Percentiles rank a stretch among this genome's conserved stretches.
Evolutionary conservation across 1,140 invertebrate genomes (phyloP).

Genomic region (Meloidogyne chitwoodi): DNA sequence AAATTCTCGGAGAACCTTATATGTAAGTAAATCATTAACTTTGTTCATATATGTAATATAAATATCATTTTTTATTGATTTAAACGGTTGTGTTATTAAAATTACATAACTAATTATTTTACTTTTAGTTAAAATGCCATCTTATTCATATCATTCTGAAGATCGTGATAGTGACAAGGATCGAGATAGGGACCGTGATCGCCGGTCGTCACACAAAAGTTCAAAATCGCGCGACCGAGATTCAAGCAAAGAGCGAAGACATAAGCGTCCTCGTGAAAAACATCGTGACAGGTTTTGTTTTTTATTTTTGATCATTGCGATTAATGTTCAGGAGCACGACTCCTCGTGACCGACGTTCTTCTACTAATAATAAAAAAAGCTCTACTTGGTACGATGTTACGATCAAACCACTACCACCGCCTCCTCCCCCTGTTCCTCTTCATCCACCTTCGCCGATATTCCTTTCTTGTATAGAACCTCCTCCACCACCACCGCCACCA

Average conservation of each 20-base stretch:
- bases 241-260: not conserved
- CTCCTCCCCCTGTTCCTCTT: not conserved
- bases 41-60: no score
- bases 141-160: not conserved
- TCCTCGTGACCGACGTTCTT: no score
- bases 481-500: constrained; percentile 1
- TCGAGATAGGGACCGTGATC: not conserved
- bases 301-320: no score
- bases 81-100: not conserved
- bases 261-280: not conserved
- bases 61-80: not conserved
- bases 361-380: not conserved
- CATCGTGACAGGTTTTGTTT: not conserved
- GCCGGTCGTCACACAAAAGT: not conserved
- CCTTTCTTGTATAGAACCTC: not conserved
- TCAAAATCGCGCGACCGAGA: not conserved
- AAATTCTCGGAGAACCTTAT: no score
- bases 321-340: no score
- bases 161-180: not conserved
- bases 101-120: not conserved
- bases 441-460: not conserved
- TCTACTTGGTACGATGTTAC: not conserved
- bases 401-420: not conserved
- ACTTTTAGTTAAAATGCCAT: not conserved
- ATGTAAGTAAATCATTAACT: no score